Evolutionary conservation across 2,113 vertebrate genomes (phyloP).

Genomic region (Rhinolophus sinicus): DNA sequence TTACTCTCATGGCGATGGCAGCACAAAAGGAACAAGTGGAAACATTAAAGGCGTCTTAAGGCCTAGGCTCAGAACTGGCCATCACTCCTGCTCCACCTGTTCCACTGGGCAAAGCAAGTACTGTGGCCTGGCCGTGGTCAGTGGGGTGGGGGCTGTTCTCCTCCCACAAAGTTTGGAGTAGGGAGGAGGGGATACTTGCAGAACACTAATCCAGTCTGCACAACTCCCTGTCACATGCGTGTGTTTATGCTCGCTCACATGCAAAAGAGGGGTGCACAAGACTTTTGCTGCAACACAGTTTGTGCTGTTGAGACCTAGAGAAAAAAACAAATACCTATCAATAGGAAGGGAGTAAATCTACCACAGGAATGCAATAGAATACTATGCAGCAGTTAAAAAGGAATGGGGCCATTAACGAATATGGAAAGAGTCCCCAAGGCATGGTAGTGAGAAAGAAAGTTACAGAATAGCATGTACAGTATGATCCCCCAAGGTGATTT

Average conservation of each 20-base stretch:
- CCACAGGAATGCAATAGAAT: rapidly evolving
- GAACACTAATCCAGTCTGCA: background rate
- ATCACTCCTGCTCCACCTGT: no score
- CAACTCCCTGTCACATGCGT: rapidly evolving
- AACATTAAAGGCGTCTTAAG: background rate
- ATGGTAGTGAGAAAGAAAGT: background rate
- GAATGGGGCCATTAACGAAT: background rate
- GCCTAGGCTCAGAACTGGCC: background rate
- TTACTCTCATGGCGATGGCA: background rate
- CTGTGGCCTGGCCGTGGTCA: background rate
- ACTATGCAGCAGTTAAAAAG: background rate
- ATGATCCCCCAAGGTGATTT: no score
- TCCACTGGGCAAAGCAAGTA: background rate
- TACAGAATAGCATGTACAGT: background rate
- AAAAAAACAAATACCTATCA: background rate
- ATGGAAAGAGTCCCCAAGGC: background rate
- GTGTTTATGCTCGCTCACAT: background rate
- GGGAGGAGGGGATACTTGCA: background rate
- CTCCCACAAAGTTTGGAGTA: background rate
- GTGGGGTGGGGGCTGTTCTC: rapidly evolving
- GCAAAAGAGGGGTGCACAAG: background rate
- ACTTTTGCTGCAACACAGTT: background rate
- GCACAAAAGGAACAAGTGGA: background rate
- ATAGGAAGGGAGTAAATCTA: background rate
- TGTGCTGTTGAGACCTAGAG: background rate